Evolutionary conservation across 23 tunicate genomes (phyloP).

Genomic region (Styela clava): DNA sequence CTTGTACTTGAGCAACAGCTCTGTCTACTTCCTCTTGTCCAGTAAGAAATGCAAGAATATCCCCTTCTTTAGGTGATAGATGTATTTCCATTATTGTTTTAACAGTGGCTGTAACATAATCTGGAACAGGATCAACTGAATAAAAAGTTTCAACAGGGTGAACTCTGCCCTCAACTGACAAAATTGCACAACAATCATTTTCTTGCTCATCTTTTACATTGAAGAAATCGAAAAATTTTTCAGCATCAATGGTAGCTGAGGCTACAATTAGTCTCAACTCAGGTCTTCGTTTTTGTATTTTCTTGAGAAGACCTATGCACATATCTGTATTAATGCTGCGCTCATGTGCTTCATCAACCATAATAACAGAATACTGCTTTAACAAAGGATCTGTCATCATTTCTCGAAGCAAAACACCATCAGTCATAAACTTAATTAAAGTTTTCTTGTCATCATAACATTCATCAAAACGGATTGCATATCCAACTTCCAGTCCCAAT

Average conservation of each 20-base stretch:
- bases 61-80: slow-evolving; percentile 53
- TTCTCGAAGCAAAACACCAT: slow-evolving; percentile 84
- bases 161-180: slow-evolving; percentile 78
- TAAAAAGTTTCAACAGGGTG: slow-evolving; percentile 87
- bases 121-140: slow-evolving; percentile 62
- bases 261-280: slow-evolving; percentile 80
- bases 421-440: slow-evolving; percentile 76
- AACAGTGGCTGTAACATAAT: slow-evolving; percentile 74
- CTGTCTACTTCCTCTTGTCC: slow-evolving; percentile 85
- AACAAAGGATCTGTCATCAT: slow-evolving; percentile 93
- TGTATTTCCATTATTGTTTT: slow-evolving; percentile 75
- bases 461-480: slow-evolving; percentile 85
- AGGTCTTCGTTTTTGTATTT: slow-evolving; percentile 74
- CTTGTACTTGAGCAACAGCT: slow-evolving; percentile 39
- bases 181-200: slow-evolving; percentile 38
- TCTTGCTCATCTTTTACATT: slow-evolving; percentile 22
- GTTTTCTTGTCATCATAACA: slow-evolving; percentile 40
- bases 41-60: slow-evolving; percentile 84
- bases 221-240: slow-evolving; percentile 58
- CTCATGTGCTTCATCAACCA: slow-evolving; percentile 96
- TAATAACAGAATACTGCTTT: slow-evolving; percentile 52
- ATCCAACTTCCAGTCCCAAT: slow-evolving; percentile 86
- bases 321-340: slow-evolving; percentile 86
- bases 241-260: slow-evolving; percentile 86
- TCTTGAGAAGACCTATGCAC: slow-evolving; percentile 83